These are phyloP conservation scores for Papilio polyxenes DNA, from an alignment of 1,140 invertebrate genomes.

Conservation along the genomic window DNA sequence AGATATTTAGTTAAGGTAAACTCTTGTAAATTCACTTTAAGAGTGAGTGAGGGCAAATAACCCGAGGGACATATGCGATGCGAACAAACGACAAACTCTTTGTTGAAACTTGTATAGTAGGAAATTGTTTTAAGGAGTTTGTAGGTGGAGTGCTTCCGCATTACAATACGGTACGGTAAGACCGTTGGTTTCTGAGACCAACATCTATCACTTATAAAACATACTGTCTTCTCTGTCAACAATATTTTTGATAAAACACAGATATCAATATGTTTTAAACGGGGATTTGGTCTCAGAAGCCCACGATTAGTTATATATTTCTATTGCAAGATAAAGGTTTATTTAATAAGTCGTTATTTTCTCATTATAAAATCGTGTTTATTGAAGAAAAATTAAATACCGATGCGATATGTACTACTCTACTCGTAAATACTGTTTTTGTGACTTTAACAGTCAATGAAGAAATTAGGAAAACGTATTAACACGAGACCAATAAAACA, in stretches of 20 bases:
- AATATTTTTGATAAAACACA: too few relatives aligned
- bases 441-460: too few relatives aligned
- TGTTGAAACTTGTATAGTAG: constrained; percentile 25
- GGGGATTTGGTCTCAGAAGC: too few relatives aligned
- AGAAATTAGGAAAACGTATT: too few relatives aligned
- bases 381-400: too few relatives aligned
- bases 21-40: constrained; percentile 38
- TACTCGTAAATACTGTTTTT: too few relatives aligned
- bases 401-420: too few relatives aligned
- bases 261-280: too few relatives aligned
- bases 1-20: constrained; percentile 28
- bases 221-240: too few relatives aligned
- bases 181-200: too few relatives aligned
- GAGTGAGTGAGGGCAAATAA: constrained; percentile 20
- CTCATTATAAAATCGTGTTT: neutral
- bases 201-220: too few relatives aligned
- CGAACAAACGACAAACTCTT: constrained; percentile 27
- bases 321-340: neutral
- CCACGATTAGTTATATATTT: neutral
- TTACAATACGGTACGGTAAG: neutral
- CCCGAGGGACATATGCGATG: constrained; percentile 33
- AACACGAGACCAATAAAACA: too few relatives aligned
- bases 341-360: neutral
- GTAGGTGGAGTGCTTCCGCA: constrained; percentile 21
- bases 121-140: constrained; percentile 34